Percentiles rank a stretch among this genome's conserved stretches.
Conservation (phyloP, 2,888 invertebrate species). For the Leptinotarsa tumamoca region DNA sequence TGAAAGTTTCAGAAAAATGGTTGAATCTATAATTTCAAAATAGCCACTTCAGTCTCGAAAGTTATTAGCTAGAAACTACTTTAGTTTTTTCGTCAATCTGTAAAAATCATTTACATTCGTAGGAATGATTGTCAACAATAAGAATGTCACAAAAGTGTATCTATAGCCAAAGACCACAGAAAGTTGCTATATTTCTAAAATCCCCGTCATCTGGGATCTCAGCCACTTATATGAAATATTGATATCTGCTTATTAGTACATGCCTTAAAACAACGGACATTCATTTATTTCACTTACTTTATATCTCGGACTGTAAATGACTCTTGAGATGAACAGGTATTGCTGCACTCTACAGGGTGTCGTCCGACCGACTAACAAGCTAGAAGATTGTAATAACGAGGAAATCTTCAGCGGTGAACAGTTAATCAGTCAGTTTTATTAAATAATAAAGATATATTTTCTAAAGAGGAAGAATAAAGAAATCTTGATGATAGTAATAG, state of each 20-base stretch:
- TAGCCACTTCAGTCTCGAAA: too few relatives aligned
- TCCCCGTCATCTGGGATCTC: neutral
- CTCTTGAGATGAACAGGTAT: neutral
- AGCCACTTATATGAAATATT: slow-evolving; percentile 43
- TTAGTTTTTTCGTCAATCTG: too few relatives aligned
- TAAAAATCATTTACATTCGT: too few relatives aligned
- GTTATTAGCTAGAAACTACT: too few relatives aligned
- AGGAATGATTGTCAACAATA: too few relatives aligned
- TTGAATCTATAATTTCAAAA: too few relatives aligned
- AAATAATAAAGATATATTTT: neutral
- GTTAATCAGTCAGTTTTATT: neutral
- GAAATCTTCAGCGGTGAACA: neutral
- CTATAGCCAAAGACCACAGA: too few relatives aligned
- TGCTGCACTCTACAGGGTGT: slow-evolving; percentile 16
- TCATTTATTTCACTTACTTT: slow-evolving; percentile 58
- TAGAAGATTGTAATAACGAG: neutral
- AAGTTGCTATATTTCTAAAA: too few relatives aligned
- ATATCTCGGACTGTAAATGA: slow-evolving; percentile 43
- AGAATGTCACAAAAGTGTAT: too few relatives aligned
- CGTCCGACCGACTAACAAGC: slow-evolving; percentile 1
- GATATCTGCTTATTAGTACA: slow-evolving; percentile 59
- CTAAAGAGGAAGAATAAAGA: neutral
- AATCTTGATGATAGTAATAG: too few relatives aligned
- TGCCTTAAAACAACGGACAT: slow-evolving; percentile 54
- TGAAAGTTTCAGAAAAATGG: too few relatives aligned